A percentile compares a stretch with the other conserved stretches of the same genome.
Evolutionary conservation across 2,888 invertebrate genomes (phyloP).

Genomic region (Notodonta ziczac): DNA sequence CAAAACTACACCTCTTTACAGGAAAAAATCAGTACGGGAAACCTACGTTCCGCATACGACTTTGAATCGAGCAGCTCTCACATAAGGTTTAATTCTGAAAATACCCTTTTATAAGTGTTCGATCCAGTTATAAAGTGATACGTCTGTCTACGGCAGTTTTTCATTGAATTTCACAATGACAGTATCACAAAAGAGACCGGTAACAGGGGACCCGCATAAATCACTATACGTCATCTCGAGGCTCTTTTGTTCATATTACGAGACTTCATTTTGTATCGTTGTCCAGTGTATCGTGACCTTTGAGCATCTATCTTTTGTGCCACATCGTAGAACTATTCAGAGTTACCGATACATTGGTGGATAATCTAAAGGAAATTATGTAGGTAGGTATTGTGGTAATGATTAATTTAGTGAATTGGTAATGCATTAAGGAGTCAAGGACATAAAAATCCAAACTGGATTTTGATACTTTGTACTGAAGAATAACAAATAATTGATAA

Average conservation of each 20-base stretch:
- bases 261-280: conserved; percentile 54
- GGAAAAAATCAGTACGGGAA: too few species aligned
- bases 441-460: too few species aligned
- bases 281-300: conserved; percentile 36
- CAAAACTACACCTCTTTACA: too few species aligned
- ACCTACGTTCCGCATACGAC: too few species aligned
- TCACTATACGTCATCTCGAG: conserved; percentile 61
- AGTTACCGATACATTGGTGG: conserved; percentile 21
- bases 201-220: conserved; percentile 54
- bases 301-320: conserved; percentile 7
- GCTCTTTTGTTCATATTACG: conserved; percentile 55
- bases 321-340: conserved; percentile 7
- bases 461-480: too few species aligned
- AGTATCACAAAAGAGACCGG: conserved; percentile 52
- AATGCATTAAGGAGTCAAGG: too few species aligned
- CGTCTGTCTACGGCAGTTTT: conserved; percentile 35
- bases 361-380: conserved; percentile 28
- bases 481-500: too few species aligned
- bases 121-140: conserved; percentile 3
- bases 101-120: conserved; percentile 3
- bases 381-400: conserved; percentile 30
- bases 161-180: conserved; percentile 54
- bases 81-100: too few species aligned
- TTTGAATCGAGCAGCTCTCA: too few species aligned
- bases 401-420: too few species aligned